These are phyloP conservation scores for Geopemphigus sp. DNA, from an alignment of 1,140 invertebrate genomes.

Conservation along the genomic window DNA sequence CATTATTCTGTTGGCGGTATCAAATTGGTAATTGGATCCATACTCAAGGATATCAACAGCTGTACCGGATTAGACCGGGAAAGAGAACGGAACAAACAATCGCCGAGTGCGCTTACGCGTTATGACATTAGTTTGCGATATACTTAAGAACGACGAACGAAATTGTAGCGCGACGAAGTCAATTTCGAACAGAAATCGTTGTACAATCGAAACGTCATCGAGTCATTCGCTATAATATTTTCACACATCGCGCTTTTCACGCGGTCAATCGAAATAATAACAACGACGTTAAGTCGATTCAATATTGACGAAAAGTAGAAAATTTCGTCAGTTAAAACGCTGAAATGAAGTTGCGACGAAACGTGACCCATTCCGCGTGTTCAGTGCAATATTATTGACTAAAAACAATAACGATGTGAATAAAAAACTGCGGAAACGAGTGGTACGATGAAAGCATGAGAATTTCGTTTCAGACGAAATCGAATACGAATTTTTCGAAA, in stretches of 20 bases:
- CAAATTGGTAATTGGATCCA: conserved; percentile 28
- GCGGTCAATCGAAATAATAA: too few species aligned
- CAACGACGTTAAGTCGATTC: too few species aligned
- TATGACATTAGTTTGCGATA: background rate
- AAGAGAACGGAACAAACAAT: background rate
- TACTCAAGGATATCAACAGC: conserved; percentile 3
- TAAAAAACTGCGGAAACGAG: background rate
- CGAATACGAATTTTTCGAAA: background rate
- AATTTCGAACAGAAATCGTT: background rate
- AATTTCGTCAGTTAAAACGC: too few species aligned
- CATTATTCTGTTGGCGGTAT: conserved; percentile 15
- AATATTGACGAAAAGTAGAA: too few species aligned
- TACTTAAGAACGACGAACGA: background rate
- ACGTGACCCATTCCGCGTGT: too few species aligned
- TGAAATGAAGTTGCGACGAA: too few species aligned
- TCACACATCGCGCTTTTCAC: too few species aligned
- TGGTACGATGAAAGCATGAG: background rate
- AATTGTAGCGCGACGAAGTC: background rate
- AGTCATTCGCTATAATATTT: too few species aligned
- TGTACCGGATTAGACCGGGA: background rate
- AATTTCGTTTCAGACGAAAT: background rate
- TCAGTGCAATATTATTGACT: too few species aligned
- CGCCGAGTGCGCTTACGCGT: too few species aligned
- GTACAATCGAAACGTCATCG: too few species aligned
- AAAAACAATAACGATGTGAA: too few species aligned